Evolutionary conservation across 2,888 invertebrate species (phyloP).

Genomic region (Hirtodrosophila confusa): DNA sequence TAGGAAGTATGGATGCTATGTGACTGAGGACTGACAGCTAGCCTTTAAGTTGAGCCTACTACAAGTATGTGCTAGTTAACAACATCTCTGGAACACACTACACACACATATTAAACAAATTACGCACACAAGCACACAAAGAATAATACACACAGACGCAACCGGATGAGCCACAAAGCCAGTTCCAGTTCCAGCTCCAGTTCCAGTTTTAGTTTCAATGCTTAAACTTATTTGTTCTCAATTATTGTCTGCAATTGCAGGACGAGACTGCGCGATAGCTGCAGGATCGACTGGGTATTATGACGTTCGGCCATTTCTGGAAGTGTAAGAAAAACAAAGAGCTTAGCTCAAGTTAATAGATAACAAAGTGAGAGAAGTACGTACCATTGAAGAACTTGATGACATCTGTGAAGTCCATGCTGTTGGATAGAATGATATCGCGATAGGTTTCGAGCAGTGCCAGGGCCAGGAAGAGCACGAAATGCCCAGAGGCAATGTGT

Average conservation of each 20-base stretch:
- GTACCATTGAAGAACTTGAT: constrained; percentile 99
- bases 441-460: constrained; percentile 96
- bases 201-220: not conserved
- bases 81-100: constrained; percentile 14
- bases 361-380: constrained; percentile 38
- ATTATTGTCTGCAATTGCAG: constrained; percentile 95
- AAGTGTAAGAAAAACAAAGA: constrained; percentile 68
- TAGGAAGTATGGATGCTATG: constrained; percentile 46
- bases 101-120: constrained; percentile 8
- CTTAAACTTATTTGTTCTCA: constrained; percentile 91
- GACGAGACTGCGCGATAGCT: constrained; percentile 93
- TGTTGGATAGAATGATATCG: constrained; percentile 96
- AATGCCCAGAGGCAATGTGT: constrained; percentile 93
- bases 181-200: constrained; percentile 9
- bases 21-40: constrained; percentile 16
- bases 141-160: constrained; percentile 12
- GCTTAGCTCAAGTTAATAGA: not conserved
- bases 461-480: constrained; percentile 96
- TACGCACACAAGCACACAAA: not conserved
- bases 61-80: constrained; percentile 21
- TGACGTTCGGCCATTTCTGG: constrained; percentile 99
- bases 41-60: constrained; percentile 37
- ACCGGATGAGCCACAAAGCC: constrained; percentile 9
- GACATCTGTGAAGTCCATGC: constrained; percentile 99
- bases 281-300: constrained; percentile 92